phyloP scores from a whole-genome alignment of 1,140 invertebrate species.

The Manduca sexta region DNA sequence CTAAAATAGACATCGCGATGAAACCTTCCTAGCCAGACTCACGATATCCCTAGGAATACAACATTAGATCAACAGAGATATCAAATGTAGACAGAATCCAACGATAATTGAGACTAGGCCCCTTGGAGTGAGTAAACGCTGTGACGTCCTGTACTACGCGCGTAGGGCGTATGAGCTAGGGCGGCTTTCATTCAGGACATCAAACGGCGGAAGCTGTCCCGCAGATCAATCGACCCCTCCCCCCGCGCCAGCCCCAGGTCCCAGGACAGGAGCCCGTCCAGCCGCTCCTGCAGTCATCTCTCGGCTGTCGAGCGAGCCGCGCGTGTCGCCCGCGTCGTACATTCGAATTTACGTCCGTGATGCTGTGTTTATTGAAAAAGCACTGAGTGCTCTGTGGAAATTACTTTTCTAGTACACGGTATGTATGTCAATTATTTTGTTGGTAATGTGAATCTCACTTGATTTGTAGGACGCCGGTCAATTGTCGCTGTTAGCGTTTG shows the following conservation, averaged over 20 bases:
- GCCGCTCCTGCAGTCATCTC: conserved; percentile 42
- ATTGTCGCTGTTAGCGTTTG: too few relatives aligned
- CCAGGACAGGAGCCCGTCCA: conserved; percentile 44
- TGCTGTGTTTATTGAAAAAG: conserved; percentile 34
- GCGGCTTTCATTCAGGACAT: conserved; percentile 55
- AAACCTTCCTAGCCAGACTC: too few relatives aligned
- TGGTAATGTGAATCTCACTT: too few relatives aligned
- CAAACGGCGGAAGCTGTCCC: conserved; percentile 42
- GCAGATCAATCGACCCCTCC: conserved; percentile 56
- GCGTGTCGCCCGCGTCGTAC: conserved; percentile 15
- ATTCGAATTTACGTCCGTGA: conserved; percentile 32
- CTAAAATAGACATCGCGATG: too few relatives aligned
- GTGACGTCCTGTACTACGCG: background rate
- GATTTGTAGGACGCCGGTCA: too few relatives aligned
- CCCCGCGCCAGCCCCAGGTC: conserved; percentile 17
- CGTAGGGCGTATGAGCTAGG: conserved; percentile 23
- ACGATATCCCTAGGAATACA: too few relatives aligned
- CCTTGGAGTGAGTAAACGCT: too few relatives aligned
- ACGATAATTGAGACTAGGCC: too few relatives aligned
- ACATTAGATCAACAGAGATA: too few relatives aligned
- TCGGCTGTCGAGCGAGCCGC: conserved; percentile 24
- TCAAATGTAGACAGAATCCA: too few relatives aligned
- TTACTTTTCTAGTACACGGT: conserved; percentile 19
- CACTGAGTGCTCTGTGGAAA: conserved; percentile 22
- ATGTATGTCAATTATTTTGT: conserved; percentile 5